Evolutionary conservation across 2,888 invertebrate species (phyloP).

Genomic region (Mycogona germanica): DNA sequence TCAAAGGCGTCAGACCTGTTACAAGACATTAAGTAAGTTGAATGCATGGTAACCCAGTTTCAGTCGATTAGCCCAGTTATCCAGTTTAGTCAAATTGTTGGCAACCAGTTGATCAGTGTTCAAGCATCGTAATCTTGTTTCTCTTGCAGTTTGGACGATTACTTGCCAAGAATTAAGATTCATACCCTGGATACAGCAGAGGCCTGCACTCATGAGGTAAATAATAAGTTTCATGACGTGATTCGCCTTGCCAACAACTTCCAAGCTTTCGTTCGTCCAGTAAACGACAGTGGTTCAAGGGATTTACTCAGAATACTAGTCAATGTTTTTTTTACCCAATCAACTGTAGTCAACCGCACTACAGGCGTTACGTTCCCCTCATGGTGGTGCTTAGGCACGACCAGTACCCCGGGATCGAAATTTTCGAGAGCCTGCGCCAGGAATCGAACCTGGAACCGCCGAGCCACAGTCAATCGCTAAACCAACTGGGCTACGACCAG

Average conservation of each 20-base stretch:
- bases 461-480: too few species aligned
- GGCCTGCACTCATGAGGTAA: conserved; percentile 89
- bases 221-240: not conserved
- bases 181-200: conserved; percentile 82
- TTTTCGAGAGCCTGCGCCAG: not conserved
- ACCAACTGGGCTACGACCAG: too few species aligned
- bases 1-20: conserved; percentile 27
- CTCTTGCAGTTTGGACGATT: conserved; percentile 51
- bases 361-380: too few species aligned
- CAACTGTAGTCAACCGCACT: too few species aligned
- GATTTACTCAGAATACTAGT: too few species aligned
- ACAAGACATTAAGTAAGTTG: conserved; percentile 23
- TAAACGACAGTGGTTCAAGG: too few species aligned
- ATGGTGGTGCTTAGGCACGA: too few species aligned
- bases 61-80: not conserved
- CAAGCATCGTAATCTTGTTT: not conserved
- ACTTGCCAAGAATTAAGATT: conserved; percentile 67
- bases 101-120: not conserved
- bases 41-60: not conserved
- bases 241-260: too few species aligned
- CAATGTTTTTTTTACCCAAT: too few species aligned
- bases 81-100: not conserved
- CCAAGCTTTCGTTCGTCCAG: too few species aligned
- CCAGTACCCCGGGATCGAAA: too few species aligned
- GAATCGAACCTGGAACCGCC: too few species aligned